Evolutionary conservation across 2,113 vertebrate species (phyloP).

Genomic region (Cebus imitator): DNA sequence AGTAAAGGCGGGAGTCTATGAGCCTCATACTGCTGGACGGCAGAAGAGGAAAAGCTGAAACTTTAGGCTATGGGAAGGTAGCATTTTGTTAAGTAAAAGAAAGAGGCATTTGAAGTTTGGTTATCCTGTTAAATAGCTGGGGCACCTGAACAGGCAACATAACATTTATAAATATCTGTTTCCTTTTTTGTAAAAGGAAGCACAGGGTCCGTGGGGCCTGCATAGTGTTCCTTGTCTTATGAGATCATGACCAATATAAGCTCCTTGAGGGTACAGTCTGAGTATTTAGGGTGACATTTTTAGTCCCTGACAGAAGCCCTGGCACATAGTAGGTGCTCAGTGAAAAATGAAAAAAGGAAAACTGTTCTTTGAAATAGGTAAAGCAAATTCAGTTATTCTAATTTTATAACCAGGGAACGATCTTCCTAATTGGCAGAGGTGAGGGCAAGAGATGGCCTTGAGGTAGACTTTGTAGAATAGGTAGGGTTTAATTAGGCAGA

Average conservation of each 20-base stretch:
- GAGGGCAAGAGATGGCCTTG: background rate
- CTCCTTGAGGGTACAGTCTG: no score
- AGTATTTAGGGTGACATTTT: background rate
- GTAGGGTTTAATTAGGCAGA: background rate
- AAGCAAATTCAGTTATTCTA: background rate
- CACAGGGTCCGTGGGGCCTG: no score
- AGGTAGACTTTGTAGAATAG: background rate
- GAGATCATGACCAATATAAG: background rate
- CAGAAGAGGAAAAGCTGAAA: background rate
- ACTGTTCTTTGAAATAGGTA: background rate
- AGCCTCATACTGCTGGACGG: background rate
- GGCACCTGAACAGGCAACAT: background rate
- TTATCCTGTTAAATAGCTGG: background rate
- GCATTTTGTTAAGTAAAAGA: background rate
- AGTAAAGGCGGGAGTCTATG: background rate
- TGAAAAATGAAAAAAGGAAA: background rate
- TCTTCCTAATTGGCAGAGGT: background rate
- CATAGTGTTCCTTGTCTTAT: background rate
- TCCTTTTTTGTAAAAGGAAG: background rate
- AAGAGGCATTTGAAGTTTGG: background rate
- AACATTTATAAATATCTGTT: background rate
- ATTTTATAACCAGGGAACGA: background rate
- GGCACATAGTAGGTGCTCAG: background rate
- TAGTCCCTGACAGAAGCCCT: background rate
- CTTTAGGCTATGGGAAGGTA: background rate